phyloP scores from a whole-genome alignment of 1,140 invertebrate species.

The Orius laevigatus region DNA sequence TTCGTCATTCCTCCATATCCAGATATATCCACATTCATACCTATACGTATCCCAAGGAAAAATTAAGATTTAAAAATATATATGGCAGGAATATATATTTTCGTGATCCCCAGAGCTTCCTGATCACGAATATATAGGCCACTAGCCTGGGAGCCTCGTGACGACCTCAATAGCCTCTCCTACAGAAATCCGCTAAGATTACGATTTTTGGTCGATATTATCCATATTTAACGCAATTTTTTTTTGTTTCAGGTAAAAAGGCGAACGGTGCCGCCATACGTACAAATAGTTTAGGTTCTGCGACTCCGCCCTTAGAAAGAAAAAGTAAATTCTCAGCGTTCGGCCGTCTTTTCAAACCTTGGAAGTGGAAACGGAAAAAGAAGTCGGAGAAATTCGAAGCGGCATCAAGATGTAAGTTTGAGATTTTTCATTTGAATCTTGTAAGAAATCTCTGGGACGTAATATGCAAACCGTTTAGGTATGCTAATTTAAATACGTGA shows the following conservation, averaged over 20 bases:
- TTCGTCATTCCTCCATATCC: too few species aligned
- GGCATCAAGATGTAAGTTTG: slow-evolving; percentile 77
- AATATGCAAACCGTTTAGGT: background rate
- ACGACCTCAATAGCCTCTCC: too few species aligned
- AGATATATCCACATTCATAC: too few species aligned
- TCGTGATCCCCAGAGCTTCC: too few species aligned
- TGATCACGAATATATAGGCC: too few species aligned
- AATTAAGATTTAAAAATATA: too few species aligned
- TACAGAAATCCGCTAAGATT: too few species aligned
- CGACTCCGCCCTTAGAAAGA: slow-evolving; percentile 61
- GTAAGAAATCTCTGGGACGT: background rate
- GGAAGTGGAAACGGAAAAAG: slow-evolving; percentile 98
- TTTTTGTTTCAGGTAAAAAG: slow-evolving; percentile 65
- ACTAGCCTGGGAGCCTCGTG: too few species aligned
- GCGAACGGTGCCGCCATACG: slow-evolving; percentile 68
- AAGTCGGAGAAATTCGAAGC: slow-evolving; percentile 96
- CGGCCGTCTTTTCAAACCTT: slow-evolving; percentile 89
- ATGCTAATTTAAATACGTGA: background rate
- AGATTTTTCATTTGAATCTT: background rate
- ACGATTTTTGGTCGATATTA: background rate
- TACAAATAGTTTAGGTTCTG: slow-evolving; percentile 69
- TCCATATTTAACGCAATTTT: slow-evolving; percentile 1
- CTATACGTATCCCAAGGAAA: too few species aligned
- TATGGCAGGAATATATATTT: too few species aligned
- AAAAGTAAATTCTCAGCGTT: slow-evolving; percentile 88